A percentile compares a stretch with the other conserved stretches of the same genome.
phyloP scores from a whole-genome alignment of 2,888 invertebrate genomes.

The Drosophila testacea region DNA sequence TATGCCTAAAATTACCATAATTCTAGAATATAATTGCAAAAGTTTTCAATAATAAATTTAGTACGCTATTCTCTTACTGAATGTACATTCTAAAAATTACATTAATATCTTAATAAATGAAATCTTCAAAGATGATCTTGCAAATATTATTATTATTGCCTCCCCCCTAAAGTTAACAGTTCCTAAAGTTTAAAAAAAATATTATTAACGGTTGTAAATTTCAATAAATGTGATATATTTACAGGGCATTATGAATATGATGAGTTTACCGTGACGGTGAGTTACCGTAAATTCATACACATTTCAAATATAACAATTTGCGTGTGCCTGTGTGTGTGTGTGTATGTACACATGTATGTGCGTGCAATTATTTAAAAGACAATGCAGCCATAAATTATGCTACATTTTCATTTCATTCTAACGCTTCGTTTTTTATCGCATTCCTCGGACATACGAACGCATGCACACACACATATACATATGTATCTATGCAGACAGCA shows the following conservation, averaged over 20 bases:
- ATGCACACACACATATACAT: conserved; percentile 5
- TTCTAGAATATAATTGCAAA: neutral
- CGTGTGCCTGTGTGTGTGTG: conserved; percentile 19
- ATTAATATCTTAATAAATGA: conserved; percentile 5
- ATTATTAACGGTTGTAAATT: conserved; percentile 36
- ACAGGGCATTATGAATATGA: conserved; percentile 43
- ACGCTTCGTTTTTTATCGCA: conserved; percentile 79
- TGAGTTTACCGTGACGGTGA: conserved; percentile 44
- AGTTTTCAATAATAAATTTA: conserved; percentile 2
- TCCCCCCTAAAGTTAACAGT: neutral
- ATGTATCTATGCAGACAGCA: conserved; percentile 9
- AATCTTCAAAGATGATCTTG: conserved; percentile 1
- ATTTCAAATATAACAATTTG: conserved; percentile 63
- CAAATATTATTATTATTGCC: neutral
- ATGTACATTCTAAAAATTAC: neutral
- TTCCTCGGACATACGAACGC: conserved; percentile 65
- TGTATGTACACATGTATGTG: conserved; percentile 45
- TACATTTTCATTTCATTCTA: conserved; percentile 80
- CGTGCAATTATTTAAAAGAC: conserved; percentile 80
- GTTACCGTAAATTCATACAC: conserved; percentile 62
- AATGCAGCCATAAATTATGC: conserved; percentile 80
- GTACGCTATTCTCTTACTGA: neutral
- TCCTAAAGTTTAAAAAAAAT: neutral
- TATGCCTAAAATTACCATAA: conserved; percentile 31
- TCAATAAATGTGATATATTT: conserved; percentile 61